A percentile compares a stretch with the other conserved stretches of the same genome.
These are phyloP conservation scores for Cephus runcator DNA, from an alignment of 2,888 invertebrate species.

Conservation along the genomic window DNA sequence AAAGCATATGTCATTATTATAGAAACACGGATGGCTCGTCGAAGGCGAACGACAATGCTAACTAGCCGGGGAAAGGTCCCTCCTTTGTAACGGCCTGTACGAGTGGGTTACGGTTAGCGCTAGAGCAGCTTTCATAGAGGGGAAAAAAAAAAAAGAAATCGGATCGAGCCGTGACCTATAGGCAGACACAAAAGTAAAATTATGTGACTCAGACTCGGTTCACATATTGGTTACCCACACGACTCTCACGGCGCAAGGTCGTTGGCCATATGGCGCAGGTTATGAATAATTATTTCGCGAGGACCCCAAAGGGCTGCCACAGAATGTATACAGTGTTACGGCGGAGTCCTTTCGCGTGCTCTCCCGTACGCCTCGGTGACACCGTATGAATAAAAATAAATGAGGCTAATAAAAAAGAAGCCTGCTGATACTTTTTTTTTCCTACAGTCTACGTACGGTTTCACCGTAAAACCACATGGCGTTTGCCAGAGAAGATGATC, in stretches of 20 bases:
- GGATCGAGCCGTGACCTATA: conserved; percentile 7
- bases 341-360: neutral
- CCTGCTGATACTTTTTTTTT: neutral
- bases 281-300: neutral
- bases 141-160: neutral
- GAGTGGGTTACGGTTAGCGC: neutral
- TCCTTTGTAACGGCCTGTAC: neutral
- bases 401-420: neutral
- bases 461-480: neutral
- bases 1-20: neutral
- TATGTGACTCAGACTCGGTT: conserved; percentile 3
- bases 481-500: neutral
- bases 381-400: neutral
- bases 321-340: neutral
- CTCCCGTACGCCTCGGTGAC: neutral
- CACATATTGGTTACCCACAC: conserved; percentile 1
- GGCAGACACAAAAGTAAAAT: conserved; percentile 5
- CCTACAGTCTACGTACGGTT: neutral
- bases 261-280: conserved; percentile 7
- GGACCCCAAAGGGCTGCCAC: neutral
- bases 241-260: conserved; percentile 6
- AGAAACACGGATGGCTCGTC: neutral
- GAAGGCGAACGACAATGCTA: neutral
- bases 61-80: neutral
- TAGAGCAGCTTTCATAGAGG: neutral